A percentile compares a stretch with the other conserved stretches of the same genome.
phyloP scores from a whole-genome alignment of 1,140 invertebrate species.

The Scaptomyza pallida region DNA sequence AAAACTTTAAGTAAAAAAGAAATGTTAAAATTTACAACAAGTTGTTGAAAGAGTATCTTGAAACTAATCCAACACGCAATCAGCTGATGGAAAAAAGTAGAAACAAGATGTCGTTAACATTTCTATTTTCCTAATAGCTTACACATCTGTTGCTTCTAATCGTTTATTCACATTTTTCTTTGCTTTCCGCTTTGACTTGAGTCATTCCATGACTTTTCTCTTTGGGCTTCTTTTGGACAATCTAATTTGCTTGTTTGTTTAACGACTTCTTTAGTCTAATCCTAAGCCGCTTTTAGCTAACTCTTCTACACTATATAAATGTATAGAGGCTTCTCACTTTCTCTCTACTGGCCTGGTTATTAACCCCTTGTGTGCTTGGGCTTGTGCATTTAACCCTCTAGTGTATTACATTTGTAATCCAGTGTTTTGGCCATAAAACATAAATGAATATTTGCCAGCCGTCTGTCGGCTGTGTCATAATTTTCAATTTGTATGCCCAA shows the following conservation, averaged over 20 bases:
- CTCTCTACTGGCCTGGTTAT: conserved; percentile 1
- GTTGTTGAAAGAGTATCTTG: no score
- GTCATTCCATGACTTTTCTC: no score
- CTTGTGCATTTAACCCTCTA: conserved; percentile 27
- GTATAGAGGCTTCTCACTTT: conserved; percentile 1
- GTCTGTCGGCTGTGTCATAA: conserved; percentile 51
- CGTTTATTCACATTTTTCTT: no score
- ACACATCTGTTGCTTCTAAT: no score
- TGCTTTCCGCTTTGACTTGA: no score
- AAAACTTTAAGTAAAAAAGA: no score
- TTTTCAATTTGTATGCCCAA: conserved; percentile 75
- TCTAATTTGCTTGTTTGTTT: not conserved
- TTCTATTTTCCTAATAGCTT: no score
- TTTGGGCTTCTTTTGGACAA: no score
- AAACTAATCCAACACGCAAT: no score
- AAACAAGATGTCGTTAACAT: no score
- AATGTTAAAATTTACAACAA: no score
- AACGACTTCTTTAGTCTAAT: not conserved
- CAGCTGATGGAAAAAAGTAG: no score
- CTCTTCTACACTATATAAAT: not conserved
- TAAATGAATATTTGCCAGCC: conserved; percentile 41
- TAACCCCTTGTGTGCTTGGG: conserved; percentile 1
- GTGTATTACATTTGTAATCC: conserved; percentile 41
- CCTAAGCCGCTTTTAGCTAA: not conserved
- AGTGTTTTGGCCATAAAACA: conserved; percentile 46